These are phyloP conservation scores for Apogon talboti DNA, from an alignment of 2,797 vertebrate genomes.

Conservation along the genomic window DNA sequence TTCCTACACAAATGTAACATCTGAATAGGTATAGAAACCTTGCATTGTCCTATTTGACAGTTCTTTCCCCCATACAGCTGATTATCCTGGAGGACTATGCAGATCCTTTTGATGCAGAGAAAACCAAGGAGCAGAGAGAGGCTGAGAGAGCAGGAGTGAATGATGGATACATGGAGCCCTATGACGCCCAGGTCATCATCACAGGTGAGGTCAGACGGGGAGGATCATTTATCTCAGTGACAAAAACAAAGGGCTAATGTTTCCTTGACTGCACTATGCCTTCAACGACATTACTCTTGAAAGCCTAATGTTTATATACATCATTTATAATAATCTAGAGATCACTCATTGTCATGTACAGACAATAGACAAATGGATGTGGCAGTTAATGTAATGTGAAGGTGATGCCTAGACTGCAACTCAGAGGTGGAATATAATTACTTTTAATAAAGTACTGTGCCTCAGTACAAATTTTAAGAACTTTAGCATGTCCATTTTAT, in stretches of 20 bases:
- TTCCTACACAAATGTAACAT: slow-evolving; percentile 28
- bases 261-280: not conserved
- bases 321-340: no score
- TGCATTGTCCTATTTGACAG: slow-evolving; percentile 15
- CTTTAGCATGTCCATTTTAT: no score
- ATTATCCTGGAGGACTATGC: slow-evolving; percentile 97
- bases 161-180: slow-evolving; percentile 97
- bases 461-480: no score
- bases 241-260: not conserved
- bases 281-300: no score
- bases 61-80: slow-evolving; percentile 78
- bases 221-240: not conserved
- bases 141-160: slow-evolving; percentile 92
- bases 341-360: no score
- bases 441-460: no score
- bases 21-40: slow-evolving; percentile 20
- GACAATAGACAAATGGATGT: no score
- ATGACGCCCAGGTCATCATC: slow-evolving; percentile 97
- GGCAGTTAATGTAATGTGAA: no score
- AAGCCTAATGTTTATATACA: no score
- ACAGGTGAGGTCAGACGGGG: slow-evolving; percentile 83
- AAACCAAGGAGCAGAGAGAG: slow-evolving; percentile 92
- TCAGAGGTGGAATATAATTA: no score
- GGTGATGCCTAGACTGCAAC: no score
- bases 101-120: slow-evolving; percentile 93